These are phyloP conservation scores for Bombus vancouverensis DNA, from an alignment of 1,140 invertebrate genomes.

Conservation along the genomic window DNA sequence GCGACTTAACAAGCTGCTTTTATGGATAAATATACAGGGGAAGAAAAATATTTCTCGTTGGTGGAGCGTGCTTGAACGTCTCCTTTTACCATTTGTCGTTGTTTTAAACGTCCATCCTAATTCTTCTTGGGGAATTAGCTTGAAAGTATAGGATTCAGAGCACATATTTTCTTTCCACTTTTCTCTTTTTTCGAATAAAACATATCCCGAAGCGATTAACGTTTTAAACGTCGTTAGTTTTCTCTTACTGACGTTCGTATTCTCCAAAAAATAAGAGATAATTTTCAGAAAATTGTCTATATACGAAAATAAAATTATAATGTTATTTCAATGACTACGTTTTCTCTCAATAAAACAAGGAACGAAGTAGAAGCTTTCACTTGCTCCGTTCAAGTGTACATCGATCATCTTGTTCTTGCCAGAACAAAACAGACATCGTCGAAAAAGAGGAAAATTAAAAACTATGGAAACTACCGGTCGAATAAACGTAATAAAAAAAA, in stretches of 20 bases:
- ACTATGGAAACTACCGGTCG: neutral
- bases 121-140: constrained; percentile 46
- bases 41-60: constrained; percentile 22
- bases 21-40: constrained; percentile 31
- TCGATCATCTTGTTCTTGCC: neutral
- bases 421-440: constrained; percentile 3
- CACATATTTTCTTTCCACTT: neutral
- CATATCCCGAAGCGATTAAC: neutral
- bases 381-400: neutral
- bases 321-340: neutral
- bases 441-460: neutral
- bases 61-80: neutral
- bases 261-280: too few species aligned
- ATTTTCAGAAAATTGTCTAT: too few species aligned
- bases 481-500: constrained; percentile 46
- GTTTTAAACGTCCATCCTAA: constrained; percentile 47
- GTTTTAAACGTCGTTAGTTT: too few species aligned
- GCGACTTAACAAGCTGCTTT: constrained; percentile 33
- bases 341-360: neutral
- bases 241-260: too few species aligned
- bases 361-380: neutral
- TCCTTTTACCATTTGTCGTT: constrained; percentile 39
- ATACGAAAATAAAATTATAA: too few species aligned
- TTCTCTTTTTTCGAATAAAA: neutral
- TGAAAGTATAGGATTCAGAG: neutral